Conservation (phyloP, 2,888 invertebrate species). For the Leucophora obtusa region DNA sequence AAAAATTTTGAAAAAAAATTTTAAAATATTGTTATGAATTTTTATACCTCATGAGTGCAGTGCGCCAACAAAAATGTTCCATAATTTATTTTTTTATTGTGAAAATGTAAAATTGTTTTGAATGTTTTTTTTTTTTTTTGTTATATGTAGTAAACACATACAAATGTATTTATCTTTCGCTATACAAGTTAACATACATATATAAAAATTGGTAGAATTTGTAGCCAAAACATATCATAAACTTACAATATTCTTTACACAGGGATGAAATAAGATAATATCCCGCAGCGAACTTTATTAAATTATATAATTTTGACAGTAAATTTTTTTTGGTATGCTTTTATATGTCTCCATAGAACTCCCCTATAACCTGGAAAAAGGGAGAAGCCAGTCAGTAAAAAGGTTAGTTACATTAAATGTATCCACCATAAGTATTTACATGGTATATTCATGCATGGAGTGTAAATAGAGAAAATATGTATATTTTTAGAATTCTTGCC, state of each 20-base stretch:
- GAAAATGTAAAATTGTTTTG: constrained; percentile 20
- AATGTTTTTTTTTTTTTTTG: constrained; percentile 29
- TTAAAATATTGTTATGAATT: constrained; percentile 43
- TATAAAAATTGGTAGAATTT: constrained; percentile 36
- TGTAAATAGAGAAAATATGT: constrained; percentile 28
- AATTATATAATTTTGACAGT: constrained; percentile 78
- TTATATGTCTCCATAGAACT: constrained; percentile 39
- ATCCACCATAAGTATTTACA: constrained; percentile 19
- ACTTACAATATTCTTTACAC: neutral
- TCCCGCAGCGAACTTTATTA: constrained; percentile 78
- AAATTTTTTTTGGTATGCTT: constrained; percentile 67
- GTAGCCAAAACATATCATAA: constrained; percentile 24
- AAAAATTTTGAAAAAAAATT: constrained; percentile 26
- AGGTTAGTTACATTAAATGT: constrained; percentile 51
- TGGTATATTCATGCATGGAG: constrained; percentile 32
- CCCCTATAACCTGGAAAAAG: constrained; percentile 4
- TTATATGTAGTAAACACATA: neutral
- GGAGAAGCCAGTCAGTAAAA: constrained; percentile 22
- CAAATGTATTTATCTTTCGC: neutral
- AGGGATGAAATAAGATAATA: constrained; percentile 70
- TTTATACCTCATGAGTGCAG: constrained; percentile 37
- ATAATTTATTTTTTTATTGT: constrained; percentile 5
- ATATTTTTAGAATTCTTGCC: constrained; percentile 25
- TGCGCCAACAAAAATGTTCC: constrained; percentile 10
- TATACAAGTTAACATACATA: neutral